Base-by-base conservation (phyloP, 2,113 vertebrate genomes). In the Melanostigma gelatinosum region DNA sequence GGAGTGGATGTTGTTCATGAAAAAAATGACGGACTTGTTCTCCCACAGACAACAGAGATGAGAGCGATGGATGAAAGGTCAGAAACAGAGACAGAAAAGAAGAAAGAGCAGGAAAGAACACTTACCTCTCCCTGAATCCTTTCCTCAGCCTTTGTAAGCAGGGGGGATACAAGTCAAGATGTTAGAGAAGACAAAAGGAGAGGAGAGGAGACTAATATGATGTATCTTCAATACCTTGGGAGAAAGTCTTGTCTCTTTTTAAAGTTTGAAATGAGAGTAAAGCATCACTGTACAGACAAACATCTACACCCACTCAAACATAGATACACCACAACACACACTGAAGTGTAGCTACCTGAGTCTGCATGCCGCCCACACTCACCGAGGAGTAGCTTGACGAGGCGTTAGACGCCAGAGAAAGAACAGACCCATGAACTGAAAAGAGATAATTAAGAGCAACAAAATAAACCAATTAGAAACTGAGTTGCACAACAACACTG, bases 81-180 rank as follows among this genome's bases (percentile, higher is more conserved):
- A 50, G 79, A 75, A 50, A 82, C 75, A 58, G 22, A 79, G 85
- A 87, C 10, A 32, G 57, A 69, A 40, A 36, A 69, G 87, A 72
- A 87, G 77, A 84, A 82, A 90, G 77, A 71, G 75, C 69, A 77
- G 83, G 54, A 48, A 72, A 85, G 75, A 77, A 32, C 48, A 83
- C 94, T 94, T 94, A 98, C 98, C 96, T 99, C 98, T 7, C 97
- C 97, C 83, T 99, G 98, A 94, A 99, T 97, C 96, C 96, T 97
- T 92, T 99, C 97, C 95, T 99, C 97, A 92, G 97, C 97, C 98
- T 99, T 95, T 58, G 80, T 80, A 74, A 93, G 94, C 91, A 93
- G 27, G 4, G 68, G 81, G 70, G 57, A 85, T 87, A 92, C 93
- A 83, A 89, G 86, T 95, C 80, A 95, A 84, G 95, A 87, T 93